A percentile compares a stretch with the other conserved stretches of the same genome.
These are phyloP conservation scores for Callimorpha dominula DNA, from an alignment of 2,888 invertebrate genomes.

Conservation along the genomic window DNA sequence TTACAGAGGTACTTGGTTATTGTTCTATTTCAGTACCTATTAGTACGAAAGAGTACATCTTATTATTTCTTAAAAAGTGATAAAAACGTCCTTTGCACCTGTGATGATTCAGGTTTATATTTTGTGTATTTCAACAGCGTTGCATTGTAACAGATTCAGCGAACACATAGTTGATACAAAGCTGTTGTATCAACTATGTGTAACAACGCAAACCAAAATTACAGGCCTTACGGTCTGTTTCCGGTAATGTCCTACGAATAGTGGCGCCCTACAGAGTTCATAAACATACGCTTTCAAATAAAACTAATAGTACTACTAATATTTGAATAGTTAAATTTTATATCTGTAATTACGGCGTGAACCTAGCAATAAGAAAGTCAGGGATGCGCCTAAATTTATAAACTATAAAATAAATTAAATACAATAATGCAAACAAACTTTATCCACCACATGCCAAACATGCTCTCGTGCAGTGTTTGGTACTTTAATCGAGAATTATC, in stretches of 20 bases:
- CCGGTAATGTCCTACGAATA: neutral
- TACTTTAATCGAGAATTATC: neutral
- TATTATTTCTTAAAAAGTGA: neutral
- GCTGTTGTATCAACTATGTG: too few species aligned
- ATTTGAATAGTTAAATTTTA: neutral
- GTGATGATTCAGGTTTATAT: neutral
- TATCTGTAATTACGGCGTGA: neutral
- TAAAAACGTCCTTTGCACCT: neutral
- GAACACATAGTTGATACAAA: too few species aligned
- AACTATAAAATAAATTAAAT: neutral
- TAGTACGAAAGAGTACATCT: neutral
- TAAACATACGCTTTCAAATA: constrained; percentile 2
- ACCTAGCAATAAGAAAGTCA: neutral
- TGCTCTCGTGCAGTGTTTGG: constrained; percentile 12
- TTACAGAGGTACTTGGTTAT: neutral
- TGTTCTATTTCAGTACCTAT: neutral
- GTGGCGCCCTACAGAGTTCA: neutral
- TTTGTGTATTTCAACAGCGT: neutral
- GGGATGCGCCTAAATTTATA: neutral
- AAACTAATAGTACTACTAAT: neutral
- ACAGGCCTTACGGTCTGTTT: neutral
- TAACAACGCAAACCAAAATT: neutral
- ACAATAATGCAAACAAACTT: neutral
- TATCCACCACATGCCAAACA: constrained; percentile 20
- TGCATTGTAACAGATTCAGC: neutral